Base-by-base conservation (phyloP, 2,888 invertebrate genomes). In the Nomada goodeniana region DNA sequence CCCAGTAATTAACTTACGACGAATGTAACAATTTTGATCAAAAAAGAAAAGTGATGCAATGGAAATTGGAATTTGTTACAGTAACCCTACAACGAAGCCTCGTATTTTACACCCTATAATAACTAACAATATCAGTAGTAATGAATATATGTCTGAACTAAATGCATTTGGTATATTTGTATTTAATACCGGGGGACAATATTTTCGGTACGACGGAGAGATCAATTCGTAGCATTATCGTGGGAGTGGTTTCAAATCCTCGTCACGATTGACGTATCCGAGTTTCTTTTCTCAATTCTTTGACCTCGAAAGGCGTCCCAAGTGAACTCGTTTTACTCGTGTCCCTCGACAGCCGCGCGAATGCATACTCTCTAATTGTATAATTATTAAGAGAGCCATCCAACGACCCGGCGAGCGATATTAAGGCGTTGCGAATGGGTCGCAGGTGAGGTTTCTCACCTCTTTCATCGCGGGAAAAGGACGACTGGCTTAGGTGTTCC, bases 311-410 rank as follows among this genome's bases (percentile, higher is more conserved):
- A 80, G 70, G 52, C 59, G 36, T 36, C 36, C 29, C 47, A n/a
- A 20, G 69, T 60, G 70, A 65, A 78, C 79, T 67, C 79, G 79
- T 80, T 80, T 80, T 65, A 70, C 78, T 76, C 55, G 76, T 63
- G 55, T 69, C 78, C 53, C 64, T 57, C 65, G 23, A 59, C 44
- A 69, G 26, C 47, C 52, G 80, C n/a, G 80, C 52, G 70, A 71
- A 78, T 53, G 65, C 70, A 47, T 80, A 70, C 64, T 78, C 79
- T 77, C 80, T 80, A 80, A 78, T 80, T 78, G 55, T 78, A 65
- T 53, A 65, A 78, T 78, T 80, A 80, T 71, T 65, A 60, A 65
- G 60, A 65, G 70, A 65, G 65, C 50, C 47, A 59, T 36, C 26
- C 15, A 23, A 9, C 18, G 55, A 18, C 29, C 26, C n/a, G 18